Percentiles rank a stretch among this genome's conserved stretches.
phyloP scores from a whole-genome alignment of 2,797 vertebrate genomes.

The Leptatherina wallacei region DNA sequence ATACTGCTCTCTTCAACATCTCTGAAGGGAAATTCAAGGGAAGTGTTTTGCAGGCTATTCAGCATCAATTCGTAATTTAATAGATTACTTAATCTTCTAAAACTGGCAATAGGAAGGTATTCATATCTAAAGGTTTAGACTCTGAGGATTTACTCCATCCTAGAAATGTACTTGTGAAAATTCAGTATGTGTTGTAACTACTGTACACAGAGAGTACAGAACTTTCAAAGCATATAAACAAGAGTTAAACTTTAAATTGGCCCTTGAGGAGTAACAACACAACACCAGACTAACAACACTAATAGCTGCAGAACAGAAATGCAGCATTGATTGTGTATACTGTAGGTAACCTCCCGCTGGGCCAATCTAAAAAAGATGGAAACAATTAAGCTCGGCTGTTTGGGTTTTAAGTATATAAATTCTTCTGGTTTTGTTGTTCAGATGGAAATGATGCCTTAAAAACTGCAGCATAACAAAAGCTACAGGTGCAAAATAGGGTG shows the following conservation, averaged over 20 bases:
- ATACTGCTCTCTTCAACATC: constrained; percentile 40
- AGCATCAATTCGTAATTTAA: constrained; percentile 46
- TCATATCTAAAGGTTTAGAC: constrained; percentile 54
- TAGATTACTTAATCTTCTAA: constrained; percentile 53
- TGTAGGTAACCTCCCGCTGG: constrained; percentile 44
- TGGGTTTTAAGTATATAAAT: neutral
- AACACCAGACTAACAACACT: constrained; percentile 44
- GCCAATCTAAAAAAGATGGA: constrained; percentile 21
- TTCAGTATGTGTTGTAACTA: constrained; percentile 24
- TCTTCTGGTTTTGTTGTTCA: constrained; percentile 6
- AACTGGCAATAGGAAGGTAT: constrained; percentile 51
- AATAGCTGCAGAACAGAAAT: constrained; percentile 57
- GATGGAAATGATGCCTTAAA: neutral
- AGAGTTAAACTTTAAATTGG: constrained; percentile 46
- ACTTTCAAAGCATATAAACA: constrained; percentile 44
- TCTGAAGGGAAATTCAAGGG: constrained; percentile 44
- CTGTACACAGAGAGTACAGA: constrained; percentile 27
- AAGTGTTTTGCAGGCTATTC: constrained; percentile 31
- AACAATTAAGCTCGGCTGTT: constrained; percentile 16
- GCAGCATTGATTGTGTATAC: constrained; percentile 26
- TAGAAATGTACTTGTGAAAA: constrained; percentile 31
- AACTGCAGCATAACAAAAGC: neutral
- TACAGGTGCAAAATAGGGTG: neutral
- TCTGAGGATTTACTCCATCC: constrained; percentile 21
- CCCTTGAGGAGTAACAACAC: constrained; percentile 49